Evolutionary conservation across 2,888 invertebrate genomes (phyloP).

Genomic region (Nematopogon swammerdamellus): DNA sequence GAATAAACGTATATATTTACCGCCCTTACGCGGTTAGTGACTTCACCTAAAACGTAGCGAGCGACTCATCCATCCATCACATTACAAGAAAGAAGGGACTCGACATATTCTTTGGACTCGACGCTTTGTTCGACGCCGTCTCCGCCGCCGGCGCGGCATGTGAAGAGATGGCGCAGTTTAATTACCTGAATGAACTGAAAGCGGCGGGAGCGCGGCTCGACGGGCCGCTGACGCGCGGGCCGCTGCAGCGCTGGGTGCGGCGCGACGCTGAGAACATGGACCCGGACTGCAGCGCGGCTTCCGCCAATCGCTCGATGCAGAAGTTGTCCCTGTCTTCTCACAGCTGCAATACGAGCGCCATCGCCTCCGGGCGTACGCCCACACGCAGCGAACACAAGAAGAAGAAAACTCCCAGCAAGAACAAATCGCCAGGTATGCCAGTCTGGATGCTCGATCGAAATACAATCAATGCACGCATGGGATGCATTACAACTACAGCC

Average conservation of each 20-base stretch:
- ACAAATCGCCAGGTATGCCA: conserved; percentile 60
- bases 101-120: too few relatives aligned
- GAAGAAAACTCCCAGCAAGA: conserved; percentile 66
- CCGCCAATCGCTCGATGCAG: conserved; percentile 63
- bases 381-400: conserved; percentile 48
- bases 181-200: conserved; percentile 76
- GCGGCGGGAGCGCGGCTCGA: conserved; percentile 70
- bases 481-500: too few relatives aligned
- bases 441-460: not conserved
- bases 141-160: too few relatives aligned
- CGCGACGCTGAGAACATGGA: conserved; percentile 61
- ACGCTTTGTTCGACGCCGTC: too few relatives aligned
- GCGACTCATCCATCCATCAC: too few relatives aligned
- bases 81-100: too few relatives aligned
- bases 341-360: conserved; percentile 50
- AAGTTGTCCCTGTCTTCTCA: conserved; percentile 58
- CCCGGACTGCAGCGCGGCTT: conserved; percentile 35
- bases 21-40: too few relatives aligned
- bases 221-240: conserved; percentile 74
- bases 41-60: too few relatives aligned
- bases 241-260: conserved; percentile 76
- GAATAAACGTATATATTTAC: too few relatives aligned
- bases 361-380: conserved; percentile 58
- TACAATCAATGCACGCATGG: too few relatives aligned
- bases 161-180: conserved; percentile 69